Evolutionary conservation across 2,113 vertebrate species (phyloP), one percentile per base, ranked within the genome.

Genomic region (Tursiops truncatus): DNA sequence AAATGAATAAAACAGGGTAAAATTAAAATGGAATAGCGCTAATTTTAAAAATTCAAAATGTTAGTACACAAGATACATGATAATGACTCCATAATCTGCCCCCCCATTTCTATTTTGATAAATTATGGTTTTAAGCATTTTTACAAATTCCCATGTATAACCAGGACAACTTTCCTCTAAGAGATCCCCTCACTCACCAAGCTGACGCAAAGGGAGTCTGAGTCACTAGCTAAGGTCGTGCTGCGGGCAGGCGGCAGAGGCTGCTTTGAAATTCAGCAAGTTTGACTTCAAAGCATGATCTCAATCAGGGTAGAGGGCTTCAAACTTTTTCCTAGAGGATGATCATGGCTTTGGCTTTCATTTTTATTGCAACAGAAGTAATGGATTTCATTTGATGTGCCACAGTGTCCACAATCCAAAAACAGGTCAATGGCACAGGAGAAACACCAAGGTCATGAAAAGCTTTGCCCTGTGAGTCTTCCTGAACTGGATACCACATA

Each of bases 161-260:
- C 25, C 20, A 8, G 50, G 84, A 33, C 13, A 76, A 80, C 4
- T 38, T 73, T 9, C 17, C 58, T 79, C 73, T 41, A 68, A 44
- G 36, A 53, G 25, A 2, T 80, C 3, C 33, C 2, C 17, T 79
- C 11, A 10, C 26, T 36, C 13, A n/a, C 25, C 5, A 38, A 47
- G 38, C 11, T 26, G 4, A 73, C 8, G 15, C 8, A 25, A 0
- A 88, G 3, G 21, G 7, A 23, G 13, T 11, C 1, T 21, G 6
- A 50, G n/a, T 21, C 58, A 89, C 14, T 8, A 23, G n/a, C 21
- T 38, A 38, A 76, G 2, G 7, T 56, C 2, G 2, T 9, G 17
- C 14, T 38, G 6, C 7, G 36, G 50, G 28, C 20, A 58, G 36
- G 26, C 1, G 4, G 10, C 25, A 84, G 73, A 50, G 1, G 25